Base-by-base conservation (phyloP, 2,888 invertebrate species). In the Sympetrum striolatum region DNA sequence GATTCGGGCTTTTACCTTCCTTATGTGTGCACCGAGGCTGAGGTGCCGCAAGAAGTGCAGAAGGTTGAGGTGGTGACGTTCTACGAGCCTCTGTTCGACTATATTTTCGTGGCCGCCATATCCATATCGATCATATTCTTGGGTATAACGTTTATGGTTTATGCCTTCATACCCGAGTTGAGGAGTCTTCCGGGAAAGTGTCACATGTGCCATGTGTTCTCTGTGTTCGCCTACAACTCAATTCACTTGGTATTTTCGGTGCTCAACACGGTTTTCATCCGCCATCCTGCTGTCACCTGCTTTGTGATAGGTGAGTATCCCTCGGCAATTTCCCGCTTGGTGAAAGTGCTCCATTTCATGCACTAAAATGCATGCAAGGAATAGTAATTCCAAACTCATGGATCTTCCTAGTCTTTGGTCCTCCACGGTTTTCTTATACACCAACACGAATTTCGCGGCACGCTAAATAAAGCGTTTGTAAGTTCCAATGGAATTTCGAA, bases 161-260 rank as follows among this genome's bases (percentile, higher is more conserved):
- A 86, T n/a, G 86, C 60, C 60, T n/a, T 86, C 60, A 86, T 86
- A 35, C 86, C 86, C 35, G 86, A 86, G 35, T 14, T 86, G 3
- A 86, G 86, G 18, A 64, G 60, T 25, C 86, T 86, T 12, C 86
- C 86, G 1, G 86, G 86, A n/a, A 86, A 86, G 86, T 86, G 86
- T 22, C 86, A 86, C 31, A 86, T 86, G 86, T 58, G 86, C 6
- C 86, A 86, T 39, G 86, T 86, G 60, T 86, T 86, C 86, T 86
- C 86, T 14, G 86, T 86, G 22, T 64, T 86, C 64, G 86, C 86
- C 37, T 86, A 86, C 37, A 60, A 86, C 39, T 58, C 86, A 1
- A 60, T 86, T 12, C 86, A 86, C 31, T n/a, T 86, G 15, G n/a
- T 86, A 4, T 86, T 86, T n/a, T 60, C 86, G n/a, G 60, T 86